phyloP scores from a whole-genome alignment of 2,888 invertebrate genomes.

The Synergus laeviventris region DNA sequence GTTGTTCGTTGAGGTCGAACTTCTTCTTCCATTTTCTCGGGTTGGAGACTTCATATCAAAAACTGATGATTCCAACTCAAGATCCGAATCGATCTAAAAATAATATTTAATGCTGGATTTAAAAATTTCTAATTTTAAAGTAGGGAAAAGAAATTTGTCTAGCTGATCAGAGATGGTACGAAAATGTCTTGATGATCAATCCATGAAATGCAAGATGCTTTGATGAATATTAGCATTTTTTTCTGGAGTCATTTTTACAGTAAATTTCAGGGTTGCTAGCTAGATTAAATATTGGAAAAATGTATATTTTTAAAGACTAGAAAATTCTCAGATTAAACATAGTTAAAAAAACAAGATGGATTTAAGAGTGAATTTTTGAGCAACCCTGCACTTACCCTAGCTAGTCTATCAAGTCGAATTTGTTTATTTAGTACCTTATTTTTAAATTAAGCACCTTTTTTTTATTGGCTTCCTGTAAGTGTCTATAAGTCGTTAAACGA shows the following conservation, averaged over 20 bases:
- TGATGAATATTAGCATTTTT: not conserved
- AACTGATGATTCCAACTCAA: slow-evolving; percentile 81
- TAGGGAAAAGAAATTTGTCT: not conserved
- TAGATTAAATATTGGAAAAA: not conserved
- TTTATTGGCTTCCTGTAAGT: not conserved
- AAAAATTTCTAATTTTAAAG: not conserved
- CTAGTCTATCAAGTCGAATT: not conserved
- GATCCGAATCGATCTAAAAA: slow-evolving; percentile 80
- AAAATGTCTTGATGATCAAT: slow-evolving; percentile 21
- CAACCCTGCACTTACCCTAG: not conserved
- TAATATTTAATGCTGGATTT: not conserved
- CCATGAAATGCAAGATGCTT: not conserved
- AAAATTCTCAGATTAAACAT: not conserved
- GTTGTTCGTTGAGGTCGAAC: slow-evolving; percentile 78
- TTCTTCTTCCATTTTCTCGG: slow-evolving; percentile 75
- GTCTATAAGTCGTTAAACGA: not conserved
- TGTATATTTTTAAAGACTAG: not conserved
- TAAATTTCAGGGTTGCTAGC: not conserved
- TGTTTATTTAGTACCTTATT: not conserved
- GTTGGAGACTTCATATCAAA: slow-evolving; percentile 79
- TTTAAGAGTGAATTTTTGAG: not conserved
- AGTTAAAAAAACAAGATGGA: too few relatives aligned
- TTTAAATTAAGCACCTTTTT: not conserved
- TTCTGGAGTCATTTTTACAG: not conserved
- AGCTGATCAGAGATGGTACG: slow-evolving; percentile 5